Percentiles rank a stretch among this genome's conserved stretches.
Conservation (phyloP, 2,797 vertebrate species). For the Acanthornis magna region DNA sequence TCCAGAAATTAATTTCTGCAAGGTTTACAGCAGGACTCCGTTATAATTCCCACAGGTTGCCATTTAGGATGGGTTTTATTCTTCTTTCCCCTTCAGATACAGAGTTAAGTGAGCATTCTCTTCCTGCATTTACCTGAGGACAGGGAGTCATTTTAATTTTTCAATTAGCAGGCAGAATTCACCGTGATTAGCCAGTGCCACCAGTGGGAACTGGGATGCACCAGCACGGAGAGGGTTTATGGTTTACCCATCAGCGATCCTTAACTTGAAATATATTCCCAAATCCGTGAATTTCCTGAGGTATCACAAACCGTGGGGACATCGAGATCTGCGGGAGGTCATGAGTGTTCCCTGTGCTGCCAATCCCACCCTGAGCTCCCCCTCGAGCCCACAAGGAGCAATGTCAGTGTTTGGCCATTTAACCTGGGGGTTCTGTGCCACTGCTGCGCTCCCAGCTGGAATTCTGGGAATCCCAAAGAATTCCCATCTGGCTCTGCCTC, state of each 20-base stretch:
- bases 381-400: fast-evolving
- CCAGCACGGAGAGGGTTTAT: background rate
- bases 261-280: background rate
- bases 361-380: background rate
- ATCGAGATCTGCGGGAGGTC: background rate
- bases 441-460: background rate
- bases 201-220: background rate
- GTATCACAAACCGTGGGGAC: background rate
- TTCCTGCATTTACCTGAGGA: background rate
- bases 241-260: background rate
- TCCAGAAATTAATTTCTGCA: constrained; percentile 15
- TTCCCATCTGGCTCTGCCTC: background rate
- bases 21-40: background rate
- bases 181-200: background rate
- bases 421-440: fast-evolving
- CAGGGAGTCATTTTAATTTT: background rate
- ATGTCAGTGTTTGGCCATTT: background rate
- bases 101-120: background rate
- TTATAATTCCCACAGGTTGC: background rate
- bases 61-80: background rate
- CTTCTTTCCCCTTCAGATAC: background rate
- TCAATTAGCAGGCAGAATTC: background rate
- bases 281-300: background rate
- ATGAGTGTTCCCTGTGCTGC: background rate
- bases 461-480: background rate